Percentiles rank a stretch among this genome's conserved stretches.
Evolutionary conservation across 2,888 invertebrate species (phyloP).

Genomic region (Seira musarum): DNA sequence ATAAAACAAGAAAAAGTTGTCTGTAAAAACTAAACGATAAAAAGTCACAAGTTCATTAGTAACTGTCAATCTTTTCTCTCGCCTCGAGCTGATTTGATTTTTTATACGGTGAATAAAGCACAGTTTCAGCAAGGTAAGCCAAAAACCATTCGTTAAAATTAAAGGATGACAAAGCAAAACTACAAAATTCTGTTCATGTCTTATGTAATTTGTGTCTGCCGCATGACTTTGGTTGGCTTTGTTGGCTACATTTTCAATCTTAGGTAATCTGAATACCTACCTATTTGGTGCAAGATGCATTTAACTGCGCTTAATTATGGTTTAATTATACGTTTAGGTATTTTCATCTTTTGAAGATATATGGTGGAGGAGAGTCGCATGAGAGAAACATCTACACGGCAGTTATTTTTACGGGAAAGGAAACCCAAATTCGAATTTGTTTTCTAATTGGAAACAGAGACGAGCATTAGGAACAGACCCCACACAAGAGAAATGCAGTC

Average conservation of each 20-base stretch:
- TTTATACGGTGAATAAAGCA: too few relatives aligned
- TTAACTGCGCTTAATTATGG: not conserved
- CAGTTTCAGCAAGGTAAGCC: not conserved
- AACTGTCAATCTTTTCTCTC: constrained; percentile 25
- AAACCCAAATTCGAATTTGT: too few relatives aligned
- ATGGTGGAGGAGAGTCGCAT: too few relatives aligned
- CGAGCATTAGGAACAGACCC: too few relatives aligned
- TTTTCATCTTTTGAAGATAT: too few relatives aligned
- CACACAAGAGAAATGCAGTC: too few relatives aligned
- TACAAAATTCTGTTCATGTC: not conserved
- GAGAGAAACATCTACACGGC: too few relatives aligned
- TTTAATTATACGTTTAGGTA: not conserved
- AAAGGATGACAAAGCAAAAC: not conserved
- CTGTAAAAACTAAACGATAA: not conserved
- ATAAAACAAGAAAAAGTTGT: not conserved
- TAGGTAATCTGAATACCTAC: not conserved
- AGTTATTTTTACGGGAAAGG: too few relatives aligned
- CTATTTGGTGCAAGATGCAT: not conserved
- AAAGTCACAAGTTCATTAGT: constrained; percentile 31
- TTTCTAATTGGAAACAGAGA: too few relatives aligned
- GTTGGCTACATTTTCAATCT: not conserved
- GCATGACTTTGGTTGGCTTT: too few relatives aligned
- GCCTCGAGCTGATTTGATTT: too few relatives aligned
- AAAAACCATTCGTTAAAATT: not conserved
- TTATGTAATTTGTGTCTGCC: too few relatives aligned